Evolutionary conservation across 2,888 invertebrate species (phyloP), one percentile per base, ranked within the genome.

Genomic region (Mesochorus sp.): DNA sequence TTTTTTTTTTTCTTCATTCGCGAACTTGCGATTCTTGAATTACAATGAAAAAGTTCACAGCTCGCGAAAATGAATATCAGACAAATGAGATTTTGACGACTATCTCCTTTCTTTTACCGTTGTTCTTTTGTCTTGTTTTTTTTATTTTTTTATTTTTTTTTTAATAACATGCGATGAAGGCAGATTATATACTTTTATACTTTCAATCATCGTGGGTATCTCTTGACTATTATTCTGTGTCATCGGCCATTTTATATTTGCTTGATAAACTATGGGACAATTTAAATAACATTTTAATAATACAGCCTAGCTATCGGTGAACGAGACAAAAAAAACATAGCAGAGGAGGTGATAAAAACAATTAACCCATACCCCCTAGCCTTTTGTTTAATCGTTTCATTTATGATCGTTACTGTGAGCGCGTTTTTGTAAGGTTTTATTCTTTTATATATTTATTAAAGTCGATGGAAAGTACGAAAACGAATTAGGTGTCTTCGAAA

Each of bases 291-390:
- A 39, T 39, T 66, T 74, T 24, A 49, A 59, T 66, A 74, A 74
- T 66, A 53, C 53, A 53, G 59, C 24, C 21, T 62, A 71, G 19
- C 71, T 71, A 71, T 71, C 26, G 71, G 39, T 24, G 28, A 78
- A 66, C 47, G 70, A 74, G 64, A 62, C 68, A 55, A 42, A 39
- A 64, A 55, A 68, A 51, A 59, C 26, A 34, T 39, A 70, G 74
- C 70, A 44, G 21, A 28, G 61, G 74, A 78, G 74, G 78, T 61
- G 70, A 74, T 71, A 26, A 74, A 78, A 78, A 74, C 64, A 70
- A 71, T 74, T 53, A 74, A 78, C 70, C 78, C 62, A 74, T 74
- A 78, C 74, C 74, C n/a, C 78, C 74, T 70, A 74, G 78, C 74
- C 78, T 78, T 74, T 59, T 47, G 64, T 34, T 74, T 17, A 28